phyloP scores from a whole-genome alignment of 2,888 invertebrate genomes.

The Ophioninae sp. region DNA sequence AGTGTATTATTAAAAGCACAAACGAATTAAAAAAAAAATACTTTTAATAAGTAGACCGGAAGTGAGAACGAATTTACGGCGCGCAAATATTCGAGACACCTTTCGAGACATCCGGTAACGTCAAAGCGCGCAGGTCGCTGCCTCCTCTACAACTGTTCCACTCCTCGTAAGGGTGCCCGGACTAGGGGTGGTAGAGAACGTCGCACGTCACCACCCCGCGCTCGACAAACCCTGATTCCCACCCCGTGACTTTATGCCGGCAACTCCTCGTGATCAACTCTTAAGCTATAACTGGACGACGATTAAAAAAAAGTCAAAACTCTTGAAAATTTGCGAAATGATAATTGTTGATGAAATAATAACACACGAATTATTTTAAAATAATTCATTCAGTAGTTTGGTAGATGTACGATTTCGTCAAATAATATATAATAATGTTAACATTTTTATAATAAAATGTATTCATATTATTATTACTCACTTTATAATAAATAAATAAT shows the following conservation, averaged over 20 bases:
- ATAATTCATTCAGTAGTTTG: too few species aligned
- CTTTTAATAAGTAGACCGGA: not conserved
- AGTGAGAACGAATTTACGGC: not conserved
- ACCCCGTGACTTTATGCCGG: constrained; percentile 2
- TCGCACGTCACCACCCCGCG: constrained; percentile 56
- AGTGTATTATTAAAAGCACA: not conserved
- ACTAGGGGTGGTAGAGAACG: constrained; percentile 43
- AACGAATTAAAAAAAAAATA: not conserved
- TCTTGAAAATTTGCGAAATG: too few species aligned
- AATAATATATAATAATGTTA: too few species aligned
- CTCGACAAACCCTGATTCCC: constrained; percentile 11
- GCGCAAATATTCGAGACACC: not conserved
- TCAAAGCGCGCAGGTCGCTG: constrained; percentile 71
- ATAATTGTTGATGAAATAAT: too few species aligned
- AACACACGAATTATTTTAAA: too few species aligned
- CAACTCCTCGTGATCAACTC: constrained; percentile 4
- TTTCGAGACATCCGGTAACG: constrained; percentile 55
- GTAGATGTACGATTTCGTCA: too few species aligned
- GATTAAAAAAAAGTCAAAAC: not conserved
- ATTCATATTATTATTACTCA: too few species aligned
- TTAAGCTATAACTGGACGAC: not conserved
- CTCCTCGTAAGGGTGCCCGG: constrained; percentile 34
- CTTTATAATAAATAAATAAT: too few species aligned
- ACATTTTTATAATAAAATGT: too few species aligned
- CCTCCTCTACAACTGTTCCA: constrained; percentile 39